Evolutionary conservation across 2,797 vertebrate genomes (phyloP).

Genomic region (Crax fasciolata): DNA sequence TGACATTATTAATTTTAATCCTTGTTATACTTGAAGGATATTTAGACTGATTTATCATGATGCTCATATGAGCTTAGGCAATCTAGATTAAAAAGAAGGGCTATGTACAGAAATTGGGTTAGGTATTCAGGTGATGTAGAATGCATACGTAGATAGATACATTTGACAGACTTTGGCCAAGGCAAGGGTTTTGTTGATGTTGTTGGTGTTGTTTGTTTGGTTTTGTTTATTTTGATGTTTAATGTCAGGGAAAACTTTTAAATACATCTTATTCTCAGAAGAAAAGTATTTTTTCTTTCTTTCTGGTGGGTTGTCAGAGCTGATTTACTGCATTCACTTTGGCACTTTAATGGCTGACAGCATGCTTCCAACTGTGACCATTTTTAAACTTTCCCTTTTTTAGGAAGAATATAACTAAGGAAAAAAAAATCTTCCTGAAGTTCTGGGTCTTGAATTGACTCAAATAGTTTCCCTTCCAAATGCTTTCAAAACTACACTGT

Average conservation of each 20-base stretch:
- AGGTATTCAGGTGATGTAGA: background rate
- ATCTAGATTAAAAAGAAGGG: background rate
- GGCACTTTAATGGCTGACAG: background rate
- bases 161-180: background rate
- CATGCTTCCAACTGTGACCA: conserved; percentile 14
- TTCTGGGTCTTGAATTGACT: background rate
- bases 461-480: background rate
- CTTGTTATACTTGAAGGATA: conserved; percentile 10
- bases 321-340: conserved; percentile 19
- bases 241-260: background rate
- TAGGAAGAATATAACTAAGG: background rate
- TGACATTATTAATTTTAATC: conserved; percentile 42
- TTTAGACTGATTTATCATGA: background rate
- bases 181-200: background rate
- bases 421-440: background rate
- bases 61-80: background rate
- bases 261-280: background rate
- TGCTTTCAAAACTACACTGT: rapidly evolving
- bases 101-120: background rate
- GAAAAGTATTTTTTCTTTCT: background rate
- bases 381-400: background rate
- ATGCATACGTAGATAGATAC: background rate
- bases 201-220: background rate
- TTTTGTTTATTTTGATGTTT: background rate
- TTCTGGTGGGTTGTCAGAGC: background rate